These are phyloP conservation scores for Epinotia demarniana DNA, from an alignment of 2,888 invertebrate species.

Conservation along the genomic window DNA sequence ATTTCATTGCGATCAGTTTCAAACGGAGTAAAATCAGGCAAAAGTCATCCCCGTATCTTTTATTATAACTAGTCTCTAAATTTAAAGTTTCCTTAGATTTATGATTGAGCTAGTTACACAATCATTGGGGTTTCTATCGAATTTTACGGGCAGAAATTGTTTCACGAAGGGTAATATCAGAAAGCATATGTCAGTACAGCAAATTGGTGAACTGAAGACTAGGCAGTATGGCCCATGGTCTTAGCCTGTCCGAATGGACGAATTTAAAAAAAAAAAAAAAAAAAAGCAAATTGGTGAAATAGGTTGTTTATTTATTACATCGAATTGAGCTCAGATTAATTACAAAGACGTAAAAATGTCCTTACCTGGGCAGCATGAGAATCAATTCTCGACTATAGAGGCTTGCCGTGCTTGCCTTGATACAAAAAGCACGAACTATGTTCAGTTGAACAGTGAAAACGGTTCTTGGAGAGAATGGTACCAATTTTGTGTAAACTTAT, in stretches of 20 bases:
- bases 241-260: too few relatives aligned
- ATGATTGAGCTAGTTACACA: not conserved
- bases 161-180: not conserved
- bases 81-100: not conserved
- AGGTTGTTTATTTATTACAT: constrained; percentile 6
- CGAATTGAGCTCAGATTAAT: not conserved
- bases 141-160: not conserved
- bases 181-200: not conserved
- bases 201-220: too few relatives aligned
- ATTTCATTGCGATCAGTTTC: not conserved
- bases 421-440: constrained; percentile 48
- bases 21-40: not conserved
- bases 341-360: constrained; percentile 23
- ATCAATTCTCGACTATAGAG: constrained; percentile 40
- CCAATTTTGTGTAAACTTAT: constrained; percentile 60
- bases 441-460: constrained; percentile 49
- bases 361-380: not conserved
- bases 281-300: too few relatives aligned
- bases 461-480: constrained; percentile 55
- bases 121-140: not conserved
- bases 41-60: not conserved
- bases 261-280: too few relatives aligned
- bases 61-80: not conserved
- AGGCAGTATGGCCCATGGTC: too few relatives aligned
- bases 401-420: constrained; percentile 62